phyloP scores from a whole-genome alignment of 2,797 vertebrate species.

The Acomys russatus region DNA sequence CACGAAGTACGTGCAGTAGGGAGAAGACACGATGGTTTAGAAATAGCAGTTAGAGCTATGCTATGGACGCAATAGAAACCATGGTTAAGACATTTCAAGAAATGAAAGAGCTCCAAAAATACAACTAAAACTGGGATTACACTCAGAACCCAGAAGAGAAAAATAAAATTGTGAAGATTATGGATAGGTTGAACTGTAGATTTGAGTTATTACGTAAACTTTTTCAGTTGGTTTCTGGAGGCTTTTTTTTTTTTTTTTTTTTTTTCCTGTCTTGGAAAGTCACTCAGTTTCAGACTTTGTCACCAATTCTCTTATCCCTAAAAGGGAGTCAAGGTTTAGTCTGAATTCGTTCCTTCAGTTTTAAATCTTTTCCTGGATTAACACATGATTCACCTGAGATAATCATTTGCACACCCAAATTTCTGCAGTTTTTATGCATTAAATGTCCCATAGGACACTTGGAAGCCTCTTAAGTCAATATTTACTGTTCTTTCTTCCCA shows the following conservation, averaged over 20 bases:
- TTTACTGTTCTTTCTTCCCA: not conserved
- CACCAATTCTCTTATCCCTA: not conserved
- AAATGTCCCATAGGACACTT: not conserved
- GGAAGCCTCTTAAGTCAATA: not conserved
- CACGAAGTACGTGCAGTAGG: not conserved
- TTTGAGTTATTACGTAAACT: not conserved
- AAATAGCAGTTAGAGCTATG: not conserved
- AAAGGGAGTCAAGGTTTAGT: slow-evolving; percentile 24
- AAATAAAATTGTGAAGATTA: not conserved
- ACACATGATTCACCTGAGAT: not conserved
- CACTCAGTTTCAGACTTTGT: not conserved
- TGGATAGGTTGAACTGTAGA: not conserved
- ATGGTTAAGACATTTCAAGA: slow-evolving; percentile 10
- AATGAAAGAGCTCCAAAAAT: slow-evolving; percentile 9
- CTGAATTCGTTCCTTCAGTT: slow-evolving; percentile 1
- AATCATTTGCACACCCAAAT: not conserved
- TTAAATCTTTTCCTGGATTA: slow-evolving; percentile 11
- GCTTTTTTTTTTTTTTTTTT: not conserved
- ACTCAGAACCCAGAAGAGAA: slow-evolving; percentile 40
- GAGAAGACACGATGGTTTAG: not conserved
- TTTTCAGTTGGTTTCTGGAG: not conserved
- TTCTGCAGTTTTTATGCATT: not conserved
- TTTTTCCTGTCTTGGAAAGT: not conserved
- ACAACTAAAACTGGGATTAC: slow-evolving; percentile 16
- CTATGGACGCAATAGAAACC: not conserved